Conservation (phyloP, 2,113 vertebrate species). For the Bos indicus region DNA sequence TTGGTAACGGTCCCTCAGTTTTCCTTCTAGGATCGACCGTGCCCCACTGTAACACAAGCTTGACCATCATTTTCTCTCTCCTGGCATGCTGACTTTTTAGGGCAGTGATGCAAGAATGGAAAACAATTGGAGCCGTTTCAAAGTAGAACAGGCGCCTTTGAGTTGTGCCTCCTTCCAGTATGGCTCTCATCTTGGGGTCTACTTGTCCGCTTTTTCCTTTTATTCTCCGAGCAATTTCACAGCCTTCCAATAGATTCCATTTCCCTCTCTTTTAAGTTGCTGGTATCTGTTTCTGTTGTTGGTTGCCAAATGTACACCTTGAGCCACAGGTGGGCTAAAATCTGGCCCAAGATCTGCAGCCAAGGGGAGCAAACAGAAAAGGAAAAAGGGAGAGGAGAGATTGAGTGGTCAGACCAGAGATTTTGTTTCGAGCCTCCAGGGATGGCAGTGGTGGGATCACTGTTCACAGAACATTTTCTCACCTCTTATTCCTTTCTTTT, state of each 20-base stretch:
- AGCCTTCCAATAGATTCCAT: not conserved
- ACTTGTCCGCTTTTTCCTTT: not conserved
- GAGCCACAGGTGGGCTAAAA: not conserved
- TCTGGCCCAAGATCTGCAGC: not conserved
- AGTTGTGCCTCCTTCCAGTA: not conserved
- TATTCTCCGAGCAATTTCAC: not conserved
- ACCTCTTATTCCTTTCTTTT: not conserved
- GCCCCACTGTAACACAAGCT: not conserved
- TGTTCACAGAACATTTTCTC: not conserved
- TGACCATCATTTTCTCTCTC: not conserved
- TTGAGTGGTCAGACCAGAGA: not conserved
- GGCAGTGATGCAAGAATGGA: conserved; percentile 19
- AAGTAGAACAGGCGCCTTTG: accelerated
- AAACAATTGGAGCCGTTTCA: not conserved
- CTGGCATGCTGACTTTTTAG: not conserved
- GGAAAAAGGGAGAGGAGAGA: not conserved
- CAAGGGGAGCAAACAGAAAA: not conserved
- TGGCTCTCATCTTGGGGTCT: not conserved
- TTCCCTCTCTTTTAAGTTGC: not conserved
- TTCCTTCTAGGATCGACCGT: not conserved
- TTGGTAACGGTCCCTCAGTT: not conserved
- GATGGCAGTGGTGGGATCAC: not conserved
- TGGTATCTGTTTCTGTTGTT: not conserved
- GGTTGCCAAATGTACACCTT: not conserved
- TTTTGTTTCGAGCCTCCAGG: not conserved